phyloP scores from a whole-genome alignment of 2,113 vertebrate genomes.

The Pachyramphus minor region DNA sequence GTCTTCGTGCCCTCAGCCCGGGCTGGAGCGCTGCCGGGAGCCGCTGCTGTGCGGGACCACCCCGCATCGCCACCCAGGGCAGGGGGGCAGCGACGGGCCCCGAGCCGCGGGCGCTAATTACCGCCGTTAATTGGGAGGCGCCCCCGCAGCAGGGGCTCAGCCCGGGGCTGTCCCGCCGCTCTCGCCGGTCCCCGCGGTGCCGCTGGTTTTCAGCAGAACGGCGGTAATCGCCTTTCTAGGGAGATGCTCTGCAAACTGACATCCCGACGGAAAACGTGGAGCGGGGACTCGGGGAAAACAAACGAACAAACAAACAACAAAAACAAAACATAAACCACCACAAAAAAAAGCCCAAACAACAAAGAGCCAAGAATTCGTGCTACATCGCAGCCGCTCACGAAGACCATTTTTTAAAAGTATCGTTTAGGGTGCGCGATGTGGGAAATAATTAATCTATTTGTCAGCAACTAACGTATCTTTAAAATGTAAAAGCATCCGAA shows the following conservation, averaged over 20 bases:
- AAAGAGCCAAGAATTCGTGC: not conserved
- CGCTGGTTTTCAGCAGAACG: not conserved
- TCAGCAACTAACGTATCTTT: not conserved
- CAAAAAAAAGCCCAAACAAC: not conserved
- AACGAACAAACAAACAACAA: not conserved
- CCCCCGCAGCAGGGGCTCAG: not conserved
- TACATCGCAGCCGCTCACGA: not conserved
- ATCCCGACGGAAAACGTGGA: not conserved
- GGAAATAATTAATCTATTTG: not conserved
- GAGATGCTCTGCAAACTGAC: not conserved
- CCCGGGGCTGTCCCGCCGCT: not conserved
- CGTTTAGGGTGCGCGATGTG: accelerated
- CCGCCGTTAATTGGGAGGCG: not conserved
- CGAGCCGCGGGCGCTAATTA: not conserved
- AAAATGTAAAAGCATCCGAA: not conserved
- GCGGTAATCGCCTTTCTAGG: not conserved
- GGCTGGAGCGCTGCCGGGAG: not conserved
- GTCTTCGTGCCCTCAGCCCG: accelerated
- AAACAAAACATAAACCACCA: no score
- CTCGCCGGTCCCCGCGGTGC: not conserved
- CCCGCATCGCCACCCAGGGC: no score
- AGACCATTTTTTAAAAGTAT: not conserved
- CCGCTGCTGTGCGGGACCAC: not conserved
- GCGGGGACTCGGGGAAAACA: not conserved
- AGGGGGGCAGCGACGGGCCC: no score